These are phyloP conservation scores for Erythrolamprus reginae DNA, from an alignment of 2,113 vertebrate genomes.

Conservation along the genomic window DNA sequence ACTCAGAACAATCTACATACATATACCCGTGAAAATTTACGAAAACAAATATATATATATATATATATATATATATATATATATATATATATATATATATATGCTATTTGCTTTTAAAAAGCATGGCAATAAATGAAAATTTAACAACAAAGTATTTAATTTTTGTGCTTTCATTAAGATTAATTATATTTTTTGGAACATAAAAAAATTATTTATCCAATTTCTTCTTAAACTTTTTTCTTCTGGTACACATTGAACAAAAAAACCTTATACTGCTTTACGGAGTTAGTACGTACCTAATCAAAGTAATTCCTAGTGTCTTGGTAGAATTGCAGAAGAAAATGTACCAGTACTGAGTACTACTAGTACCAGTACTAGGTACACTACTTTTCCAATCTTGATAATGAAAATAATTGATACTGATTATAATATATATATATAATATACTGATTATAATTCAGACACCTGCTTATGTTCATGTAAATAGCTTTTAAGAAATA, in stretches of 20 bases:
- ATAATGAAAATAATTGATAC: neutral
- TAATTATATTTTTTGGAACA: conserved; percentile 34
- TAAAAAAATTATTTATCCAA: conserved; percentile 27
- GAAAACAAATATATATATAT: too few relatives aligned
- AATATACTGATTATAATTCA: neutral
- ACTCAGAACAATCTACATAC: too few relatives aligned
- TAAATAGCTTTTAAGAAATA: neutral
- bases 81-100: neutral
- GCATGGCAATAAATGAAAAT: conserved; percentile 1
- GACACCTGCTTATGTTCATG: neutral
- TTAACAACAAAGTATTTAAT: conserved; percentile 14
- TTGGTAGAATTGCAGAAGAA: neutral
- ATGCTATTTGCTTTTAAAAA: conserved; percentile 26
- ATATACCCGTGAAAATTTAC: too few relatives aligned
- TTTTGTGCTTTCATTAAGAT: conserved; percentile 17
- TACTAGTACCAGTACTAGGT: too few relatives aligned
- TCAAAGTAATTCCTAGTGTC: neutral
- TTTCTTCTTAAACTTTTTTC: conserved; percentile 18
- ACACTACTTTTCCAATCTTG: neutral
- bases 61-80: too few relatives aligned
- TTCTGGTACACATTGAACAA: neutral
- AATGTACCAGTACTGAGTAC: neutral
- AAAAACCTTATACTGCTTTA: neutral
- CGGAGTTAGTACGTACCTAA: neutral
- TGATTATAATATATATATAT: neutral